These are phyloP conservation scores for Ligdia adustata DNA, from an alignment of 2,888 invertebrate genomes.

Conservation along the genomic window DNA sequence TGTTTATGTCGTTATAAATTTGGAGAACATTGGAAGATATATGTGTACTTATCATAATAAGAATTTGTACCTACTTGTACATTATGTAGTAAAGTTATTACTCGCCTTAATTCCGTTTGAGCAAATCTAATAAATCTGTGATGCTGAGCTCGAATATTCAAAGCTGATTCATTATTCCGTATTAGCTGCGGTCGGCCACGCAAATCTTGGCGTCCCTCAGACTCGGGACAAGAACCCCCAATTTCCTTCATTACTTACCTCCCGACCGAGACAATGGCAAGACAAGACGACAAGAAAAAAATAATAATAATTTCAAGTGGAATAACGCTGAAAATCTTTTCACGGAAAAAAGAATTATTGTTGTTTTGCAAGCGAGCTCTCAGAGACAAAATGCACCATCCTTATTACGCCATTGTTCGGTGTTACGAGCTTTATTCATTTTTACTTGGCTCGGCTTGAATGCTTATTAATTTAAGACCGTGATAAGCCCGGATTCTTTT, in stretches of 20 bases:
- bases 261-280: slow-evolving; percentile 82
- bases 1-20: no score
- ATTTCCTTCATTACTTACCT: slow-evolving; percentile 84
- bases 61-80: no score
- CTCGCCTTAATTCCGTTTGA: slow-evolving; percentile 69
- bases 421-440: slow-evolving; percentile 83
- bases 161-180: slow-evolving; percentile 80
- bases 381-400: slow-evolving; percentile 83
- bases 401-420: slow-evolving; percentile 82
- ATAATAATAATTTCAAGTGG: slow-evolving; percentile 83
- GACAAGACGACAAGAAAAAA: slow-evolving; percentile 79
- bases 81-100: no score
- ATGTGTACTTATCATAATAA: no score
- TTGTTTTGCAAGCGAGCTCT: slow-evolving; percentile 83
- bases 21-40: no score
- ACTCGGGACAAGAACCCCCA: slow-evolving; percentile 73
- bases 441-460: slow-evolving; percentile 84
- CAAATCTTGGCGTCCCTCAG: slow-evolving; percentile 77
- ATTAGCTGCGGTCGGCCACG: slow-evolving; percentile 79
- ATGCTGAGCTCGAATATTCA: slow-evolving; percentile 71
- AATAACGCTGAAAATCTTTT: slow-evolving; percentile 84
- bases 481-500: slow-evolving; percentile 83
- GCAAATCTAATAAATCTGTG: slow-evolving; percentile 75
- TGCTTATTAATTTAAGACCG: slow-evolving; percentile 83
- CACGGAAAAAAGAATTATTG: slow-evolving; percentile 83